These are phyloP conservation scores for Zele albiditarsus DNA, from an alignment of 2,888 invertebrate genomes.

Conservation along the genomic window DNA sequence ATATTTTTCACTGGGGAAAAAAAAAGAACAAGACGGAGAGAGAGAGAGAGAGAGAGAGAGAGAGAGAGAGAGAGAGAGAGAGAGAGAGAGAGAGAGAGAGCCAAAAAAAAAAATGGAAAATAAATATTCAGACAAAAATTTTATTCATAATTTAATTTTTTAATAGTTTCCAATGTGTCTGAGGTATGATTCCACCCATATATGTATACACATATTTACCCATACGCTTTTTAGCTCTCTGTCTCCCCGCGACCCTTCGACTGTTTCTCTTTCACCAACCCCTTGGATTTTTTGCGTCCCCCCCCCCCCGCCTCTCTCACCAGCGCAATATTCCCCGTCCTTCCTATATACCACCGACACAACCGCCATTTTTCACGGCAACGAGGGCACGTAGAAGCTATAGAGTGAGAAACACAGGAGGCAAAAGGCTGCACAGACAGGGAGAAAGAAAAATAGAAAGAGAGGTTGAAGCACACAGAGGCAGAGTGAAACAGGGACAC, in stretches of 20 bases:
- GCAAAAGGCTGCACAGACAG: neutral
- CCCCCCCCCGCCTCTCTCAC: conserved; percentile 33
- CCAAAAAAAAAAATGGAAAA: too few relatives aligned
- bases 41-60: too few relatives aligned
- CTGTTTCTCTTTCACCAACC: conserved; percentile 9
- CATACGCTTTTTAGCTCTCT: neutral
- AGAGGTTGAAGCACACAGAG: conserved; percentile 16
- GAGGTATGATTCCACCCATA: neutral
- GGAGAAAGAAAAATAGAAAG: neutral
- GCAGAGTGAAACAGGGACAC: conserved; percentile 45
- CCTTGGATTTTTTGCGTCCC: conserved; percentile 23
- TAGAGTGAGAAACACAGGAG: conserved; percentile 30
- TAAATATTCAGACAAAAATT: neutral
- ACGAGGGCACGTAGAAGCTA: conserved; percentile 45
- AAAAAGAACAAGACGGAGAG: neutral
- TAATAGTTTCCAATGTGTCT: neutral
- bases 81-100: too few relatives aligned
- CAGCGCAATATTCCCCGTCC: conserved; percentile 51
- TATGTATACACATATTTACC: neutral
- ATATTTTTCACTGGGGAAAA: neutral
- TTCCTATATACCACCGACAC: conserved; percentile 38
- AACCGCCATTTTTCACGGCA: conserved; percentile 56
- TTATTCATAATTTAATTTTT: neutral
- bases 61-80: too few relatives aligned
- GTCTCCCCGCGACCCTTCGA: neutral